Base-by-base conservation (phyloP, 2,888 invertebrate genomes). In the Nemotelus nigrinus region DNA sequence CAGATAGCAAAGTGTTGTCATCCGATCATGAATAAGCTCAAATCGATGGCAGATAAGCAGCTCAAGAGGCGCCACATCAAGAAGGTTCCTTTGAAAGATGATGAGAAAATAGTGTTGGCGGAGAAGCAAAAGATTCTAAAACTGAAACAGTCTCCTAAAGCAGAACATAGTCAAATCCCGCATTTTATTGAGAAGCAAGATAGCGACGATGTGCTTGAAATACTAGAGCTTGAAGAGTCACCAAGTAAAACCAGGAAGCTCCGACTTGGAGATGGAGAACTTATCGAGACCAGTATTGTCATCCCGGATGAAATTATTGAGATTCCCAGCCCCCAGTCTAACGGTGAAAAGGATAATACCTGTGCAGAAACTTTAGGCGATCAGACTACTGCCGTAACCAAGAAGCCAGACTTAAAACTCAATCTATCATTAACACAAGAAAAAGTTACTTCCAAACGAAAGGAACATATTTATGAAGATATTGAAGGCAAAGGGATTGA, bases 391-490 rank as follows among this genome's bases (percentile, higher is more conserved):
- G 3, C 57, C 4, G 8, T 25, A 57, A 57, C 25, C 3, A 8
- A 4, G 25, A 25, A 25, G 25, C 25, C 25, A 58, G 81, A 82
- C 60, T 71, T 78, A 41, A 77, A 81, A 82, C 53, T 77, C 72
- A 5, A 77, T 75, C 70, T 60, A 10, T 39, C 79, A 5, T 79
- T 80, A 57, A 84, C 84, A 25, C 86, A 85, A 8, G 83, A 82
- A 80, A 88, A 86, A 80, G 80, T 85, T 0, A 87, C 88, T 3
- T 87, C 89, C 78, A 88, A 89, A 82, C 89, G 89, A 80, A 89
- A 89, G 81, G 91, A 91, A 80, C 91, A 91, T 82, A 89, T 91
- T 78, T 91, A 91, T 80, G 91, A 91, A 86, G 91, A 91, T 79
- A 91, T 91, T 80, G 90, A 89, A 79, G 79, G 76, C 63, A 76